Base-by-base conservation (phyloP, 2,797 vertebrate species). In the Craterocephalus amniculus region DNA sequence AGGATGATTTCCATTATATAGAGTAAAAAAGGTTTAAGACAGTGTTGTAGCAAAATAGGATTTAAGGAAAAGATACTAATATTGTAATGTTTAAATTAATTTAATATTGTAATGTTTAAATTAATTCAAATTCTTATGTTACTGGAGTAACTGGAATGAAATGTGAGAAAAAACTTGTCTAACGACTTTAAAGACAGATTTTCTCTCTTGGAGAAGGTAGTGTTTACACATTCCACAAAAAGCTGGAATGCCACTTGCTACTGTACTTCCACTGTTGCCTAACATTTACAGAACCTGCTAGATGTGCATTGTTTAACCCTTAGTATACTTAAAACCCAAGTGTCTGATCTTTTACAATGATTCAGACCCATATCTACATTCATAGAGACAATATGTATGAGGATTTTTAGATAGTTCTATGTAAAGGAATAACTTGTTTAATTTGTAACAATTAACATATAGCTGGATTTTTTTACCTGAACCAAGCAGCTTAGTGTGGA, bases 401-500 rank as follows among this genome's bases (percentile, higher is more conserved):
- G 51, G 4, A 0, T 35, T 58, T 51, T 5, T 11, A 22, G 24
- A 8, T 52, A 49, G 13, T 59, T 56, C 2, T 38, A 59, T 3
- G 63, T 29, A 31, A 58, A 56, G 43, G 2, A 56, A 36, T 43
- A n/a, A 58, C 10, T 26, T 57, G 51, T 35, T 36, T 43, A 4
- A 18, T 51, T 22, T 11, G 14, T 12, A 10, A 26, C 0, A 45
- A 22, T 58, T 13, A 2, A 35, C 0, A 1, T 10, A 55, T n/a
- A 29, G 22, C 24, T n/a, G 26, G 12, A 29, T n/a, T 58, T 12
- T 68, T 59, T 73, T 75, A 86, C 87, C 87, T 93, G 97, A 96
- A 69, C 97, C 97, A 72, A 99, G 93, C 27, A 99, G 91, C 71
- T 97, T 98, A 66, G 98, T 99, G 86, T 99, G 97, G 67, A 99